Percentiles rank a stretch among this genome's conserved stretches.
Evolutionary conservation across 92 coral and sea anemone species (phyloP).

Genomic region (Palythoa grandiflora): DNA sequence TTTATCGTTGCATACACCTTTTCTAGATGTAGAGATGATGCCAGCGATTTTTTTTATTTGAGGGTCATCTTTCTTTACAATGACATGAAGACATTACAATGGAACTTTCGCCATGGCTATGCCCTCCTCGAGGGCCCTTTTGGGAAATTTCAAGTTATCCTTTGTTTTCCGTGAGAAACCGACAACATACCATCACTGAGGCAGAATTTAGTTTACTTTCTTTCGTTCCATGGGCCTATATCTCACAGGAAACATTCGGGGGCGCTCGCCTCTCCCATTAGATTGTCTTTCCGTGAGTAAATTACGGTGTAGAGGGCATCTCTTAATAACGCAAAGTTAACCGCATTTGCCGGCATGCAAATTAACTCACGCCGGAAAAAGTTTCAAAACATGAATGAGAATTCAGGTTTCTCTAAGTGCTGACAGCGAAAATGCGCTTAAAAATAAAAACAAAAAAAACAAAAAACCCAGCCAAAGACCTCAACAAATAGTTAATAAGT

Average conservation of each 20-base stretch:
- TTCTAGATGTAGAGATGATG: slow-evolving; percentile 14
- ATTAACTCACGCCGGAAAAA: slow-evolving; percentile 41
- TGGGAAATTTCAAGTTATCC: slow-evolving; percentile 20
- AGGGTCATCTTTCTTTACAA: neutral
- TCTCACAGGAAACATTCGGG: slow-evolving; percentile 36
- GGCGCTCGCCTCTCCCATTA: slow-evolving; percentile 51
- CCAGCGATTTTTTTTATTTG: neutral
- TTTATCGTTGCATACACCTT: neutral
- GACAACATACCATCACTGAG: slow-evolving; percentile 53
- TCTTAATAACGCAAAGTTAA: slow-evolving; percentile 48
- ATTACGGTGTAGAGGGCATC: slow-evolving; percentile 38
- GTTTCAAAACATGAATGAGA: slow-evolving; percentile 19
- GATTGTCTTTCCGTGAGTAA: slow-evolving; percentile 51
- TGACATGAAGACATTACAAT: neutral
- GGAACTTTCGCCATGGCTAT: slow-evolving; percentile 22
- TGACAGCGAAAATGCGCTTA: neutral
- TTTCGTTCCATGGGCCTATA: slow-evolving; percentile 42
- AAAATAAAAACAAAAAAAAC: neutral
- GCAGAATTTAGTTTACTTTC: slow-evolving; percentile 38
- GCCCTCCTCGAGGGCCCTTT: slow-evolving; percentile 19
- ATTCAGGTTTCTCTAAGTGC: neutral
- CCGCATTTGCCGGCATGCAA: slow-evolving; percentile 53
- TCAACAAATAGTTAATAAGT: slow-evolving; percentile 1
- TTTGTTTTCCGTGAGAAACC: slow-evolving; percentile 53
- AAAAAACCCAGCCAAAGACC: neutral